Base-by-base conservation (phyloP, 2,797 vertebrate species). In the Iguana delicatissima region DNA sequence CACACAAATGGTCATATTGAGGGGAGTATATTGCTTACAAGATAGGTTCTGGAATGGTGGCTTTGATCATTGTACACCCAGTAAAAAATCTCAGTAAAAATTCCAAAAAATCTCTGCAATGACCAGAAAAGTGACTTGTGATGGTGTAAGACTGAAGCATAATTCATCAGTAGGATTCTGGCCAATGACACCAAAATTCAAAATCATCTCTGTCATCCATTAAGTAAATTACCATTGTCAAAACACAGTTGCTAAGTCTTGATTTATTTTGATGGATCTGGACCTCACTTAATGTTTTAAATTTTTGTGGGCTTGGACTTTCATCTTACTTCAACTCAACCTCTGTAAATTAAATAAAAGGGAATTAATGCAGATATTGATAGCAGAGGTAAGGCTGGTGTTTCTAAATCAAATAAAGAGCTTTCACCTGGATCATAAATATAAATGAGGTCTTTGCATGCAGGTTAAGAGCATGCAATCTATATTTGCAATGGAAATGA, bases 291-390 rank as follows among this genome's bases (percentile, higher is more conserved):
- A 0, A 35, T 29, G 35, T 87, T 14, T 90, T 86, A 69, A 93
- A 87, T 84, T 83, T 86, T 79, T n/a, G 4, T 26, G 91, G 52
- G 22, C 46, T 32, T 10, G 0, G 85, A 80, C 80, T 91, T 50
- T 52, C 85, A 92, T 46, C 32, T 92, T 89, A 64, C 79, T 26
- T 83, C 69, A 83, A 77, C 6, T 76, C n/a, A 86, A 55, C 1
- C 57, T 26, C 12, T 88, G 8, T 84, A 88, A 92, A 92, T 88
- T n/a, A 92, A 90, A 86, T 64, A 84, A 89, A 52, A 86, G 50
- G 0, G 13, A 69, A 79, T 81, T 82, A 29, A 38, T 80, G 67
- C 69, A 16, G 5, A 46, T 76, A 86, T 92, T 92, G 89, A 6
- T 82, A 35, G 0, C 6, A 88, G 90, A 55, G 1, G 0, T 0